Conservation (phyloP, 2,113 vertebrate species). For the Malurus melanocephalus region DNA sequence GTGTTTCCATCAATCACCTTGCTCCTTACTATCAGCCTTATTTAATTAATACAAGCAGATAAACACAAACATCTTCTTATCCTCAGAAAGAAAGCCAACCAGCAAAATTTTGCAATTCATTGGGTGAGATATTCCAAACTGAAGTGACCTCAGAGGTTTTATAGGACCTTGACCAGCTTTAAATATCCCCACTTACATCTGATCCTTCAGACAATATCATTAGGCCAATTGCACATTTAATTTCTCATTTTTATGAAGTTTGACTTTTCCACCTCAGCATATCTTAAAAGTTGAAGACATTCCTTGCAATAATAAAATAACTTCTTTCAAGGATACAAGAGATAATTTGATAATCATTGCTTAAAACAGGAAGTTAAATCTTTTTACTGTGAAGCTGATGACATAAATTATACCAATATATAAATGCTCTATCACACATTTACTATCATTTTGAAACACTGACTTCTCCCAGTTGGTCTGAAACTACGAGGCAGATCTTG, state of each 20-base stretch:
- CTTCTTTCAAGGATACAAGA: constrained; percentile 6
- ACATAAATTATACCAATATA: constrained; percentile 5
- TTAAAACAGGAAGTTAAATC: constrained; percentile 27
- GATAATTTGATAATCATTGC: constrained; percentile 1
- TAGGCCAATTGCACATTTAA: constrained; percentile 10
- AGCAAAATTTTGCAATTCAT: neutral
- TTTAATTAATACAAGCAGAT: neutral
- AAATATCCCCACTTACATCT: neutral
- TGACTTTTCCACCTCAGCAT: constrained; percentile 12
- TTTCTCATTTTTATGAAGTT: neutral
- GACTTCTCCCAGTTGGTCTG: constrained; percentile 1
- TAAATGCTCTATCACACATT: constrained; percentile 3
- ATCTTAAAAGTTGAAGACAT: constrained; percentile 24
- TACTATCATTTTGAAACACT: neutral
- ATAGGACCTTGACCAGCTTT: neutral
- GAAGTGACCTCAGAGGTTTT: neutral
- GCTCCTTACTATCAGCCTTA: neutral
- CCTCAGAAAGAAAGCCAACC: neutral
- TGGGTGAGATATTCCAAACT: neutral
- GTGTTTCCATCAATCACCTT: neutral
- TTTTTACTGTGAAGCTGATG: constrained; percentile 12
- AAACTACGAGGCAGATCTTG: neutral
- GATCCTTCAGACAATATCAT: neutral
- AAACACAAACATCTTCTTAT: neutral
- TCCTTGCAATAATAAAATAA: constrained; percentile 36